Evolutionary conservation across 2,113 vertebrate genomes (phyloP).

Genomic region (Spea multiplicata): DNA sequence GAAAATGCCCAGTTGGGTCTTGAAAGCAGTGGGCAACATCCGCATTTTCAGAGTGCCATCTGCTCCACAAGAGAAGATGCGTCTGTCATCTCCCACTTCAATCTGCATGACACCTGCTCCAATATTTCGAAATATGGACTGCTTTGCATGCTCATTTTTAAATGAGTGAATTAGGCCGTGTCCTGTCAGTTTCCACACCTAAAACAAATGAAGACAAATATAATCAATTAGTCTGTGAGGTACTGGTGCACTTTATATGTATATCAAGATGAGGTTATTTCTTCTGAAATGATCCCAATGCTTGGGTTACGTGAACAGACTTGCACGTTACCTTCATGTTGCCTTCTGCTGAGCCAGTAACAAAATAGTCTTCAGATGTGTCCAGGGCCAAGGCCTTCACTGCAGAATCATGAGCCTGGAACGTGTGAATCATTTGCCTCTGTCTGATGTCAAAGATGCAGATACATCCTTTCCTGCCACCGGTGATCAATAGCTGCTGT

Average conservation of each 20-base stretch:
- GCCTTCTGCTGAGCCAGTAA: slow-evolving; percentile 93
- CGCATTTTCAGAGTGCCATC: slow-evolving; percentile 96
- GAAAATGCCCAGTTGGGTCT: slow-evolving; percentile 81
- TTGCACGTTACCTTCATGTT: slow-evolving; percentile 88
- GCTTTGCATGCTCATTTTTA: slow-evolving; percentile 91
- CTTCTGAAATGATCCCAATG: too few relatives aligned
- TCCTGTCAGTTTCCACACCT: slow-evolving; percentile 92
- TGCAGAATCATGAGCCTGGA: slow-evolving; percentile 94
- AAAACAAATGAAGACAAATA: slow-evolving; percentile 37
- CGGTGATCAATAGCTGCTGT: slow-evolving; percentile 90
- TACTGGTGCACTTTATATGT: too few relatives aligned
- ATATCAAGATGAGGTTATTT: too few relatives aligned
- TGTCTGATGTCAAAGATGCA: slow-evolving; percentile 95
- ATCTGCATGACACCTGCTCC: slow-evolving; percentile 94
- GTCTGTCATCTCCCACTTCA: slow-evolving; percentile 81
- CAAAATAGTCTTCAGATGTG: slow-evolving; percentile 87
- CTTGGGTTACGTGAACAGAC: too few relatives aligned
- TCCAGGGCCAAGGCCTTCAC: slow-evolving; percentile 91
- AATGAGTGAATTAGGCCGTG: slow-evolving; percentile 93
- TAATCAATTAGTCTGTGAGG: not conserved
- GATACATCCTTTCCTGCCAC: slow-evolving; percentile 87
- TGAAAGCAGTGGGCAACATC: slow-evolving; percentile 88
- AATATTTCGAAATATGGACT: slow-evolving; percentile 97
- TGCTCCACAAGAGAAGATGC: slow-evolving; percentile 95
- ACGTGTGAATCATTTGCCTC: slow-evolving; percentile 87